Evolutionary conservation across 2,113 vertebrate genomes (phyloP).

Genomic region (Crotalus viridis): DNA sequence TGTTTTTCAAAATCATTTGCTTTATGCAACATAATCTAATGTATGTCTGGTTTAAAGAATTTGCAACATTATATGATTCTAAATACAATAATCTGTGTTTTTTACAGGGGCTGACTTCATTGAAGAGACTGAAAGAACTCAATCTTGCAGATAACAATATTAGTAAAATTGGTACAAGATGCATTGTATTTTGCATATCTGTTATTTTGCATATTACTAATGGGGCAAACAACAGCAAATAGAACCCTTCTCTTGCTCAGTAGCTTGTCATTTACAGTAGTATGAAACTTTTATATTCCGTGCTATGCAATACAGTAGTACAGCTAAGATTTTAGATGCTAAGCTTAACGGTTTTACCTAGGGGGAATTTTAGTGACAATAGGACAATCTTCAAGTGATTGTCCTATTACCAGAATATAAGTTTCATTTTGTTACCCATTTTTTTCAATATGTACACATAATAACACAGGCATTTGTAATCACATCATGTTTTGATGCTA

Average conservation of each 20-base stretch:
- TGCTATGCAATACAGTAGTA: background rate
- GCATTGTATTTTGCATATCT: background rate
- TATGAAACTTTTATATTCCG: background rate
- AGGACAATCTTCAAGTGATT: background rate
- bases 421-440: background rate
- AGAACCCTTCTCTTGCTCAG: background rate
- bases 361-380: background rate
- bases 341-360: background rate
- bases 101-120: constrained; percentile 74
- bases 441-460: background rate
- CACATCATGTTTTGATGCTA: background rate
- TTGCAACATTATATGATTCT: constrained; percentile 46
- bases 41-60: constrained; percentile 45
- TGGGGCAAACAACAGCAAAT: background rate
- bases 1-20: constrained; percentile 41
- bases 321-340: background rate
- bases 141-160: constrained; percentile 80
- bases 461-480: background rate
- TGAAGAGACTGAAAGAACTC: constrained; percentile 80
- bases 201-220: background rate
- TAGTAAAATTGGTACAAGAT: constrained; percentile 76
- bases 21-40: constrained; percentile 43
- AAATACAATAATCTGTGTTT: constrained; percentile 45
- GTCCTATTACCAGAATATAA: background rate
- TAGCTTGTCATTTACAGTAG: background rate